phyloP scores from a whole-genome alignment of 2,113 vertebrate species.

The Phylloscopus trochilus region DNA sequence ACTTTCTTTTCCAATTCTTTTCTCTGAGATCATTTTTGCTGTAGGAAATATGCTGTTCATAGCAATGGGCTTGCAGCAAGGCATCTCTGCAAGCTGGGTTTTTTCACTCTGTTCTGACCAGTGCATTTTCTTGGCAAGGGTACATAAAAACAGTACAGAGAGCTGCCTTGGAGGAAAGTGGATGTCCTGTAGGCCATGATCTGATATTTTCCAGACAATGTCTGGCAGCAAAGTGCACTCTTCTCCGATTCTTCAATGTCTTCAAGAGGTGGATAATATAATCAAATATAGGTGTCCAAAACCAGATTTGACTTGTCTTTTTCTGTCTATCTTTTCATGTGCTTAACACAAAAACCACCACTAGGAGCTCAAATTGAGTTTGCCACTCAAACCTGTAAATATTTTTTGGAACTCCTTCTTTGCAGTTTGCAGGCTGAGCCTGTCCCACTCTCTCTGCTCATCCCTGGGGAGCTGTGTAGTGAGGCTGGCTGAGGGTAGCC shows the following conservation, averaged over 20 bases:
- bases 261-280: background rate
- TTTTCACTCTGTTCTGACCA: background rate
- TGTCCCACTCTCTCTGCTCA: background rate
- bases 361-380: background rate
- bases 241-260: background rate
- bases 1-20: background rate
- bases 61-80: background rate
- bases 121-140: conserved; percentile 13
- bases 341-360: background rate
- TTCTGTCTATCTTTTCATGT: background rate
- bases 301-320: background rate
- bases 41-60: background rate
- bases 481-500: background rate
- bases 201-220: conserved; percentile 13
- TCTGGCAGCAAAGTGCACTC: background rate
- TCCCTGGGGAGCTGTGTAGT: background rate
- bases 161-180: background rate
- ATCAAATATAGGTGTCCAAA: background rate
- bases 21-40: background rate
- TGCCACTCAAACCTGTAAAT: background rate
- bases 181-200: background rate
- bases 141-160: background rate
- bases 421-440: background rate
- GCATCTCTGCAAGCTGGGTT: background rate
- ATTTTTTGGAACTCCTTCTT: background rate